phyloP scores from a whole-genome alignment of 1,140 invertebrate genomes.

The Macrotrachela quadricornifera region DNA sequence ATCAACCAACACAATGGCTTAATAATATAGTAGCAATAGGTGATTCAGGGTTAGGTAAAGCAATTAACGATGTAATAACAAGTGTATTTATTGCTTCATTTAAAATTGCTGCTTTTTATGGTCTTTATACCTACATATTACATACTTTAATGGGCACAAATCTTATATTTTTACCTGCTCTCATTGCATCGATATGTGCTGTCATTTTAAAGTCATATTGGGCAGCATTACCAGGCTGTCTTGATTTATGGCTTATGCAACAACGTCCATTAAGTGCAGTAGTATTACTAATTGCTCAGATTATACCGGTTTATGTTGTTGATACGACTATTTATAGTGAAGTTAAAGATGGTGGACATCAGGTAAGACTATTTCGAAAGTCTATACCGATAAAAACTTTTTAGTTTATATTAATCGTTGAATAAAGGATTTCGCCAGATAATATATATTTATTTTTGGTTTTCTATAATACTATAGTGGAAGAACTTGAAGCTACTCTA shows the following conservation, averaged over 20 bases:
- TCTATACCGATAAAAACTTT: too few relatives aligned
- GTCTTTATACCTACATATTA: conserved; percentile 87
- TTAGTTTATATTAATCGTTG: too few relatives aligned
- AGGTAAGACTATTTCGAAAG: too few relatives aligned
- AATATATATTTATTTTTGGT: too few relatives aligned
- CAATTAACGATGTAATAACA: not conserved
- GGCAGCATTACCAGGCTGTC: conserved; percentile 67
- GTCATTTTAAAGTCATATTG: conserved; percentile 76
- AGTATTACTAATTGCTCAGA: conserved; percentile 55
- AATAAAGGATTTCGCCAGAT: too few relatives aligned
- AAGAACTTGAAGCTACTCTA: too few relatives aligned
- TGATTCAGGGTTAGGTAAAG: not conserved
- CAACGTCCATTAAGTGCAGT: conserved; percentile 47
- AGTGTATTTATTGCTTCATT: conserved; percentile 71
- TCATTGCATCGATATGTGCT: conserved; percentile 66
- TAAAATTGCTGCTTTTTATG: conserved; percentile 89
- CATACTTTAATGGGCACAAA: conserved; percentile 82
- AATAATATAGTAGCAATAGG: not conserved
- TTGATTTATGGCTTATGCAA: conserved; percentile 79
- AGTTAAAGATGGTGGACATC: conserved; percentile 49
- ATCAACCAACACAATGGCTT: not conserved
- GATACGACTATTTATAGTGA: conserved; percentile 87
- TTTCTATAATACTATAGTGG: too few relatives aligned
- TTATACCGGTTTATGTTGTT: conserved; percentile 55
- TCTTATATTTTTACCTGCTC: conserved; percentile 61